Conservation (phyloP, 1,140 invertebrate species). For the Nephila pilipes region DNA sequence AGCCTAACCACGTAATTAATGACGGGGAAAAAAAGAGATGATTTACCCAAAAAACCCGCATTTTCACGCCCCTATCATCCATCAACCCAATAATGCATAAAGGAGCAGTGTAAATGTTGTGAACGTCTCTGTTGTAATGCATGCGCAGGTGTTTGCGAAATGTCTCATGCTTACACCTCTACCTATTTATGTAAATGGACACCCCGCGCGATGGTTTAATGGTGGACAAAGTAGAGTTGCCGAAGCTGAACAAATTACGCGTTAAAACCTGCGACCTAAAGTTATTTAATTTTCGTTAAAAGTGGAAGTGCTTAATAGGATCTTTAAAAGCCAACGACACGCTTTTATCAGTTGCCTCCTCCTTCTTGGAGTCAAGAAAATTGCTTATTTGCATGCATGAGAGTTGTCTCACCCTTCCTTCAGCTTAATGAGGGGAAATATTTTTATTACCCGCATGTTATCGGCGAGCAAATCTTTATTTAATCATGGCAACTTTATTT, state of each 20-base stretch:
- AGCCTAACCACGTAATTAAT: no score
- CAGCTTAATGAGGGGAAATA: conserved; percentile 20
- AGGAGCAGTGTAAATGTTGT: background rate
- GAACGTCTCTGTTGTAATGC: background rate
- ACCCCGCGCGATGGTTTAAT: background rate
- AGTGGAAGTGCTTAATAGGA: background rate
- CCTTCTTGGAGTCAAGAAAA: background rate
- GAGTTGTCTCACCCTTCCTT: background rate
- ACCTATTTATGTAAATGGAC: conserved; percentile 30
- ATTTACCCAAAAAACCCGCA: background rate
- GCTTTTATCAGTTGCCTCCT: background rate
- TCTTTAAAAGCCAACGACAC: conserved; percentile 31
- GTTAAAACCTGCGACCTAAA: conserved; percentile 2
- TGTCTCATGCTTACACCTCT: conserved; percentile 37
- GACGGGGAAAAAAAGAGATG: background rate
- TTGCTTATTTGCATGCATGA: conserved; percentile 27
- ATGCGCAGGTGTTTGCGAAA: conserved; percentile 40
- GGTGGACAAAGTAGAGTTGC: background rate
- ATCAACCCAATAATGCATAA: conserved; percentile 16
- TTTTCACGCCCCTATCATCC: conserved; percentile 30
- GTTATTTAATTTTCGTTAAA: conserved; percentile 39
- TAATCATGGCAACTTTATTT: background rate
- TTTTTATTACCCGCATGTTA: conserved; percentile 8
- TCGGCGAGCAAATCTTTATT: conserved; percentile 1
- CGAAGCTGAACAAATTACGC: conserved; percentile 4